phyloP scores from a whole-genome alignment of 2,797 vertebrate genomes.

The Apogon hyalosoma region DNA sequence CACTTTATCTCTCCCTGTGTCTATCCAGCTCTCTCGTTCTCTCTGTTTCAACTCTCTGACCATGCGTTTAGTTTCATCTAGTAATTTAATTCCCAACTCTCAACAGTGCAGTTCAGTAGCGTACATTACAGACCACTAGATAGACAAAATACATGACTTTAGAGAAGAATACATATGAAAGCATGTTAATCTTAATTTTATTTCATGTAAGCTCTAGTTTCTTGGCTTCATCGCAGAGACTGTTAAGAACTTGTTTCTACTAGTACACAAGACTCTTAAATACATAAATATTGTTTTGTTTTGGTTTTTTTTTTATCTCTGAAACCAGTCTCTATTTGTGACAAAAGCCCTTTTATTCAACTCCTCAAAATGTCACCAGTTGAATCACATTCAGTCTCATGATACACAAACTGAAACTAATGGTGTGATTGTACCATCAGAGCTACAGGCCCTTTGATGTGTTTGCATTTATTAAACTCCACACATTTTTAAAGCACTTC shows the following conservation, averaged over 20 bases:
- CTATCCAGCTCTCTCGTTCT: neutral
- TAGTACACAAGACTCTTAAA: too few species aligned
- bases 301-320: too few species aligned
- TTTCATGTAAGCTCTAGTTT: neutral
- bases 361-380: constrained; percentile 1
- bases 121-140: too few species aligned
- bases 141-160: neutral
- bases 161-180: neutral
- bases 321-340: neutral
- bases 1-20: neutral
- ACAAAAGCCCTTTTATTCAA: neutral
- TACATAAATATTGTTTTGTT: too few species aligned
- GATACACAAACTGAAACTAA: neutral
- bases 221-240: neutral
- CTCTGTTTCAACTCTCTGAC: constrained; percentile 8
- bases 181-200: neutral
- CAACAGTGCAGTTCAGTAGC: constrained; percentile 16
- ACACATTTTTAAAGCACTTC: neutral
- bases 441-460: neutral
- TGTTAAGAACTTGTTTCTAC: neutral
- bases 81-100: constrained; percentile 39
- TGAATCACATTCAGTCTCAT: constrained; percentile 5
- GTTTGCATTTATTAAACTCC: constrained; percentile 1
- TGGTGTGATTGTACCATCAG: neutral
- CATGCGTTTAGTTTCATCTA: constrained; percentile 6